Percentiles rank a stretch among this genome's conserved stretches.
Evolutionary conservation across 2,113 vertebrate genomes (phyloP).

Genomic region (Platysteira castanea): DNA sequence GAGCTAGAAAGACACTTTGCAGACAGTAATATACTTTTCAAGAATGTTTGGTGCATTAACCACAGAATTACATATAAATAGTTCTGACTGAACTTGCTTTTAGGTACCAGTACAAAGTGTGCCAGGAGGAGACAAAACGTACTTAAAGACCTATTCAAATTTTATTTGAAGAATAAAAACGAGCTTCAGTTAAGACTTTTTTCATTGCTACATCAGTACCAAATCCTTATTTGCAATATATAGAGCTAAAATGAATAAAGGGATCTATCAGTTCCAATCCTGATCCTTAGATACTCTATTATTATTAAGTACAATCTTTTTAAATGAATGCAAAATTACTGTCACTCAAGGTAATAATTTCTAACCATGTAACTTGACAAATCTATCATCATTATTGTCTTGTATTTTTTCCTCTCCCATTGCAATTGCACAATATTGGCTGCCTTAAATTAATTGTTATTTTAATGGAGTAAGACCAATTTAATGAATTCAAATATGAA

Average conservation of each 20-base stretch:
- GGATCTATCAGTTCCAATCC: conserved; percentile 16
- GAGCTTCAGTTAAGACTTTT: conserved; percentile 5
- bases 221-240: conserved; percentile 32
- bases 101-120: background rate
- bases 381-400: conserved; percentile 19
- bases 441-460: conserved; percentile 45
- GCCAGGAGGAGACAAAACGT: conserved; percentile 12
- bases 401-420: background rate
- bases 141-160: conserved; percentile 34
- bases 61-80: conserved; percentile 33
- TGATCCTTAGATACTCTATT: conserved; percentile 25
- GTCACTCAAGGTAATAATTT: conserved; percentile 39
- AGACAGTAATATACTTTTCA: conserved; percentile 16
- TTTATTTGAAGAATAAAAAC: conserved; percentile 39
- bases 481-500: conserved; percentile 28
- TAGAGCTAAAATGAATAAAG: background rate
- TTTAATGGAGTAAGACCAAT: conserved; percentile 39
- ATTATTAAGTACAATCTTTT: conserved; percentile 22
- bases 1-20: background rate
- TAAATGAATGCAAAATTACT: conserved; percentile 35
- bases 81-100: conserved; percentile 25
- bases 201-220: conserved; percentile 29
- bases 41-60: conserved; percentile 34
- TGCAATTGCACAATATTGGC: background rate
- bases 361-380: conserved; percentile 17